phyloP scores from a whole-genome alignment of 23 tunicate genomes.

The Aplidium turbinatum region DNA sequence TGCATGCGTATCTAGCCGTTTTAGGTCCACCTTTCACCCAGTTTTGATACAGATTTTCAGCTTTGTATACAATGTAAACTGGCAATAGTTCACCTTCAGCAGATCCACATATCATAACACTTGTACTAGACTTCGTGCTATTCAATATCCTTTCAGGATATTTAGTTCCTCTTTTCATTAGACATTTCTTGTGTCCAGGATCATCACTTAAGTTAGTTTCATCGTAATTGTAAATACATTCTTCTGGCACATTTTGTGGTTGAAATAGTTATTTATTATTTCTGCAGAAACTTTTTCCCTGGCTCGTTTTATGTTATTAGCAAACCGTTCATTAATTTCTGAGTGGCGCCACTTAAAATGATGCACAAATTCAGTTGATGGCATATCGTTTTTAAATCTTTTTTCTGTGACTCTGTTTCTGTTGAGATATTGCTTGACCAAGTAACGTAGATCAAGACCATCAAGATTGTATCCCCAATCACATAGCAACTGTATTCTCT shows the following conservation, averaged over 20 bases:
- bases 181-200: constrained; percentile 30
- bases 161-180: constrained; percentile 5
- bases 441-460: neutral
- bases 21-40: constrained; percentile 35
- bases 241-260: too few species aligned
- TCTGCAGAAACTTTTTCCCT: too few species aligned
- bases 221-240: neutral
- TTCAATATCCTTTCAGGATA: constrained; percentile 28
- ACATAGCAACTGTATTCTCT: too few species aligned
- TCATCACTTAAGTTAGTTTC: constrained; percentile 21
- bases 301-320: too few species aligned
- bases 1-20: constrained; percentile 5
- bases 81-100: constrained; percentile 23
- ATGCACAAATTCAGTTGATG: too few species aligned
- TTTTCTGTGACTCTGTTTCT: neutral
- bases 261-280: too few species aligned
- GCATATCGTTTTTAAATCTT: constrained; percentile 20
- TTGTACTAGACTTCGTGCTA: constrained; percentile 7
- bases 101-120: constrained; percentile 22
- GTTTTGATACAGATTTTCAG: constrained; percentile 20
- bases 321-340: too few species aligned
- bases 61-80: constrained; percentile 25
- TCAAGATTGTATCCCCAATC: constrained; percentile 7
- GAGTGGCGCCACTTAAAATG: too few species aligned
- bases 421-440: neutral